Percentiles rank a stretch among this genome's conserved stretches.
These are phyloP conservation scores for Phoebastria nigripes DNA, from an alignment of 2,797 vertebrate genomes.

Conservation along the genomic window DNA sequence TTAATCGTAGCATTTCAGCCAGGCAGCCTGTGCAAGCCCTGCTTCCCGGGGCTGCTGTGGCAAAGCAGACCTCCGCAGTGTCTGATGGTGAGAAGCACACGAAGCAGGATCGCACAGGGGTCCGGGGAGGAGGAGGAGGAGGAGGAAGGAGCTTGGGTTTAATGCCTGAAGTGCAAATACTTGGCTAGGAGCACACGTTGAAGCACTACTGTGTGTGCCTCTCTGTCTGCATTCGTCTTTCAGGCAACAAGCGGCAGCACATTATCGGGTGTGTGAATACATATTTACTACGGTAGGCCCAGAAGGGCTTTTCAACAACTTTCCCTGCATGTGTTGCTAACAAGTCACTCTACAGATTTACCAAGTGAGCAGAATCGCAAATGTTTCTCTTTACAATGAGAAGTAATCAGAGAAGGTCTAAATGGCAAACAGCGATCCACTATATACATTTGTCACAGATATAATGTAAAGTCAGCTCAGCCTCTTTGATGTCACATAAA, in stretches of 20 bases:
- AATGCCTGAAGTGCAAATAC: neutral
- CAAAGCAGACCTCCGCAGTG: neutral
- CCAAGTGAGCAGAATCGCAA: constrained; percentile 58
- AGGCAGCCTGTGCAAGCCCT: neutral
- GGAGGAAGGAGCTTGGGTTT: neutral
- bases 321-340: constrained; percentile 62
- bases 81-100: neutral
- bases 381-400: constrained; percentile 55
- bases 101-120: fast-evolving
- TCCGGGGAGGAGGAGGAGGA: neutral
- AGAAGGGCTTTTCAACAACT: constrained; percentile 65
- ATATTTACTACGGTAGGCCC: constrained; percentile 61
- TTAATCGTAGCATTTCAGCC: neutral
- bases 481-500: constrained; percentile 68
- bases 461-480: constrained; percentile 61
- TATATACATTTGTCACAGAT: constrained; percentile 63
- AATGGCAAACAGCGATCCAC: constrained; percentile 45
- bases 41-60: neutral
- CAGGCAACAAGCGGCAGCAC: constrained; percentile 40
- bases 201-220: neutral
- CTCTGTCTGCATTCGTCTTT: constrained; percentile 21
- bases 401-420: constrained; percentile 58
- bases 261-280: constrained; percentile 61
- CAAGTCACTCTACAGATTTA: constrained; percentile 56
- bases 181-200: neutral